A percentile compares a stretch with the other conserved stretches of the same genome.
Evolutionary conservation across 2,113 vertebrate species (phyloP).

Genomic region (Sturnira hondurensis): DNA sequence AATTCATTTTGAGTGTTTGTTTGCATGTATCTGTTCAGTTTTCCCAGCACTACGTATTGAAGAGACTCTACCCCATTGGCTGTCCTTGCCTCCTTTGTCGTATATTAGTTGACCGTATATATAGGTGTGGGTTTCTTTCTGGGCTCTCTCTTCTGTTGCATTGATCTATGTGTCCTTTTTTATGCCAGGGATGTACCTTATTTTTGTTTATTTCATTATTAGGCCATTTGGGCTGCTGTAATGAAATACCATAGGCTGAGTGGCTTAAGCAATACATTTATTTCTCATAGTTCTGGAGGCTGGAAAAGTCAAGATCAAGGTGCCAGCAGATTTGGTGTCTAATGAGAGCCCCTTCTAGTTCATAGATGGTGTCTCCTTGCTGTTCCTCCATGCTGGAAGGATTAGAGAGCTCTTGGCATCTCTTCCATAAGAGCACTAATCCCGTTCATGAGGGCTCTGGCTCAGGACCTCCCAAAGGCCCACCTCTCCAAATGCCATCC

Average conservation of each 20-base stretch:
- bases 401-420: neutral
- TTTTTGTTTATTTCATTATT: neutral
- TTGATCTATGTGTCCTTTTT: neutral
- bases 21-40: neutral
- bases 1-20: neutral
- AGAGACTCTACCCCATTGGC: neutral
- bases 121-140: neutral
- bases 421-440: neutral
- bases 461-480: neutral
- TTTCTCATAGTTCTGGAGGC: neutral
- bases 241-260: neutral
- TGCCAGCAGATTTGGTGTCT: neutral
- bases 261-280: neutral
- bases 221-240: neutral
- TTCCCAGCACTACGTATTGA: neutral
- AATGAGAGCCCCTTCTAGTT: neutral
- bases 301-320: neutral
- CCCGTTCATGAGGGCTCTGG: neutral
- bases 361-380: neutral
- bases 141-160: neutral
- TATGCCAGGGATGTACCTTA: neutral
- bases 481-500: neutral
- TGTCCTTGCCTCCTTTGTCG: neutral
- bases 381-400: neutral
- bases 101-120: neutral